phyloP scores from a whole-genome alignment of 92 coral and sea anemone genomes.

The Muricea muricata region DNA sequence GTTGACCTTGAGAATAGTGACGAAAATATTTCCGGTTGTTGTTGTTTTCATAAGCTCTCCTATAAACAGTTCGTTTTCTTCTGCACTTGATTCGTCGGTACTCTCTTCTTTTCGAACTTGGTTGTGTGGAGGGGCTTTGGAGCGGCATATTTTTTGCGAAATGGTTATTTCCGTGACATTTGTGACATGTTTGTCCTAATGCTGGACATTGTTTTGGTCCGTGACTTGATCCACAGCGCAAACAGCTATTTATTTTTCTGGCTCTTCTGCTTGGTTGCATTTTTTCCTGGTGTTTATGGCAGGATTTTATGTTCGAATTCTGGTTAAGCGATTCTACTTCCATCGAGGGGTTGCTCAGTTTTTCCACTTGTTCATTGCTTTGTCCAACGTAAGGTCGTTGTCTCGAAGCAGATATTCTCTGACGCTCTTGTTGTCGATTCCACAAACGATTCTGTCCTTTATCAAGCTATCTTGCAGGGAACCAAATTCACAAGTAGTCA shows the following conservation, averaged over 20 bases:
- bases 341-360: too few species aligned
- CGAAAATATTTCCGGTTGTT: background rate
- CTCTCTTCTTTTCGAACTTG: background rate
- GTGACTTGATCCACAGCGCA: too few species aligned
- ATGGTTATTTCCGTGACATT: constrained; percentile 43
- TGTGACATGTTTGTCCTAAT: constrained; percentile 18
- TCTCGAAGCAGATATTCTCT: constrained; percentile 35
- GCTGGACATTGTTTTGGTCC: too few species aligned
- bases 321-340: too few species aligned
- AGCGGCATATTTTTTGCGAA: constrained; percentile 42
- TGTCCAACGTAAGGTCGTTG: constrained; percentile 22
- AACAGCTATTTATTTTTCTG: constrained; percentile 15
- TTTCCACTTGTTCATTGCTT: too few species aligned
- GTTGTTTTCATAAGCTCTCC: background rate
- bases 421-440: constrained; percentile 24
- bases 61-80: too few species aligned
- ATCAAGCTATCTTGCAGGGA: constrained; percentile 40
- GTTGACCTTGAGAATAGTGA: constrained; percentile 7
- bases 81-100: too few species aligned
- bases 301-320: too few species aligned
- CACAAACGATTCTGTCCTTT: constrained; percentile 39
- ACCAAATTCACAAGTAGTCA: background rate
- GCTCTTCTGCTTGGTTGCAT: background rate
- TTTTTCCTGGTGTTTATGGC: background rate
- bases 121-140: background rate